phyloP scores from a whole-genome alignment of 2,888 invertebrate genomes.

The Agonopterix heracliana region DNA sequence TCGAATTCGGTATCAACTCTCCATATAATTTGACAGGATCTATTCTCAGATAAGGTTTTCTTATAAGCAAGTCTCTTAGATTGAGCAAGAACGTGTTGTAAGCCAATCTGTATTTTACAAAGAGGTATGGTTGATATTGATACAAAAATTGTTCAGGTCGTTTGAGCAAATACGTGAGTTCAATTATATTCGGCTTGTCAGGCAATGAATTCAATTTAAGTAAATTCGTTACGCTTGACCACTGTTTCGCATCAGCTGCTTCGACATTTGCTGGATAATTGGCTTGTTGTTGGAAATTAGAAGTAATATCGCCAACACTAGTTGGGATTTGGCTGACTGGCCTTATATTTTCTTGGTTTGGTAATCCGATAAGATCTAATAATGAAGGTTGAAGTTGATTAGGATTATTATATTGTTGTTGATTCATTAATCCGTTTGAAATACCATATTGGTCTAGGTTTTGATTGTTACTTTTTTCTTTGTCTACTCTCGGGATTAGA shows the following conservation, averaged over 20 bases:
- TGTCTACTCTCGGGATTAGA: too few relatives aligned
- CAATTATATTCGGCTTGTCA: conserved; percentile 33
- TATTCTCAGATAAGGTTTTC: conserved; percentile 28
- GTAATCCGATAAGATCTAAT: too few relatives aligned
- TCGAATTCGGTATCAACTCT: conserved; percentile 31
- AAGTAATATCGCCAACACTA: too few relatives aligned
- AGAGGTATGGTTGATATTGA: conserved; percentile 34
- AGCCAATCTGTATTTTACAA: conserved; percentile 50
- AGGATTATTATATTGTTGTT: too few relatives aligned
- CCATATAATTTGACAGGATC: conserved; percentile 34
- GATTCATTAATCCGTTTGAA: too few relatives aligned
- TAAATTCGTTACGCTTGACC: conserved; percentile 27
- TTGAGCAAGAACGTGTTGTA: conserved; percentile 33
- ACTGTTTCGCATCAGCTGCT: neutral
- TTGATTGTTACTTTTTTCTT: too few relatives aligned
- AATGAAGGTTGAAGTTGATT: too few relatives aligned
- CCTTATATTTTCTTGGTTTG: too few relatives aligned
- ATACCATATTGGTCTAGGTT: too few relatives aligned
- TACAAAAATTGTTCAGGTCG: conserved; percentile 28
- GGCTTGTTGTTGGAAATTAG: too few relatives aligned
- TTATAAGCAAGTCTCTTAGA: conserved; percentile 23
- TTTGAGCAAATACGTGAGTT: conserved; percentile 49
- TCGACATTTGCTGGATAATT: too few relatives aligned
- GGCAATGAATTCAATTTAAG: conserved; percentile 28
- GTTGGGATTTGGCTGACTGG: too few relatives aligned